Base-by-base conservation (phyloP, 1,140 invertebrate species). In the Pemphigus obesinymphae region DNA sequence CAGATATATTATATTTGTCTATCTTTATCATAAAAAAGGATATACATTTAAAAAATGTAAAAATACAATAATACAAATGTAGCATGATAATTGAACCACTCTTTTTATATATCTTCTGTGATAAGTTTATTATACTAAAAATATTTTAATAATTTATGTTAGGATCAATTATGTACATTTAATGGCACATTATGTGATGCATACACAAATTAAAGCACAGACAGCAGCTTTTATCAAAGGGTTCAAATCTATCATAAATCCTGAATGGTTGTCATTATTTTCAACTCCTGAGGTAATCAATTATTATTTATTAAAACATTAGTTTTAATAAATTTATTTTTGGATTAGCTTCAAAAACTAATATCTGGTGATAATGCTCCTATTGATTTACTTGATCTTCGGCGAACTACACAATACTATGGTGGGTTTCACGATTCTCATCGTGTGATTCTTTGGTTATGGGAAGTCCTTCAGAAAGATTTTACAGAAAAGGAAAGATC, bases 391-490 rank as follows among this genome's bases (percentile, higher is more conserved):
- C 90, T 91, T 85, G 97, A 99, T 89, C 88, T 99, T 63, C 90
- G 96, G 76, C 92, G 92, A 84, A 93, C 99, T 88, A 99, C 97
- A 3, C 96, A 98, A 88, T 99, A 99, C 89, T 99, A 98, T 88
- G 98, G 98, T 50, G 98, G 98, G 8, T 99, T 99, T 88, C 98
- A 99, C 87, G 96, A 98, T 88, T 97, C 95, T 83, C 98, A 99
- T 88, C 90, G 96, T 83, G 96, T 99, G 53, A 94, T 99, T 20
- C 93, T 94, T 85, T 99, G 98, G 98, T 89, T 99, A 17, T 99
- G 98, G 98, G 96, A 99, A 87, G 96, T 99, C 84, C 88, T 99
- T 37, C 95, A 97, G 85, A 94, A 96, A 85, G 97, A 99, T 88
- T 99, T 99, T 87, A 92, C 89, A 13, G 92, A 95, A 86, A 91